Base-by-base conservation (phyloP, 2,797 vertebrate species). In the Catharus ustulatus region DNA sequence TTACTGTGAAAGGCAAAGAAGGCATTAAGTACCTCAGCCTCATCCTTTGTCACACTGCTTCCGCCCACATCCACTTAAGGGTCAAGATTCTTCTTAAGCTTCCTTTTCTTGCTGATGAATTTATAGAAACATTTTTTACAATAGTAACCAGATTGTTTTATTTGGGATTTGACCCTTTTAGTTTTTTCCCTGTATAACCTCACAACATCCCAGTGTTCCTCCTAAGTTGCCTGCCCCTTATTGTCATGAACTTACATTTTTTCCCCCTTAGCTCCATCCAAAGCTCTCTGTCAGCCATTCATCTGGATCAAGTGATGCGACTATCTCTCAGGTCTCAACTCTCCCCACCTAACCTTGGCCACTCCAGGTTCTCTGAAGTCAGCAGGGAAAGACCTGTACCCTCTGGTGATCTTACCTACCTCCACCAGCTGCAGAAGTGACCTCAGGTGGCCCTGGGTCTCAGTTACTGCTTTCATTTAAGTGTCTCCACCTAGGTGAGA, bases 281-380 rank as follows among this genome's bases (percentile, higher is more conserved):
- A 57, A 63, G 11, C 36, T 63, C 32, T 49, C 36, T 49, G 17
- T 63, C 49, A 80, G 45, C 15, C 26, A 10, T 66, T 45, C 20
- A 34, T 34, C 34, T 34, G 34, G 34, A 45, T 26, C 51, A 49
- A 52, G 9, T 4, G 40, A 66, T 43, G 45, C 15, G 54, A 75
- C 15, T 22, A 16, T 34, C 1, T 4, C 16, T 81, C 27, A 30
- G 34, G 29, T 3, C 55, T 8, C 1, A 0, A 16, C 5, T 42
- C 21, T 76, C 82, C 20, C 32, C 18, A 49, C 23, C 20, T 58
- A 32, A 38, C 5, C 24, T 48, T 49, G 46, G 22, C 34, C 40
- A 32, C 30, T 64, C 54, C 59, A 61, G 46, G 9, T 11, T 79
- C 32, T 66, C 59, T 30, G 5, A 15, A 68, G 49, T 17, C 1